Percentiles rank a stretch among this genome's conserved stretches.
Conservation (phyloP, 2,113 vertebrate genomes). For the Solenodon paradoxus region DNA sequence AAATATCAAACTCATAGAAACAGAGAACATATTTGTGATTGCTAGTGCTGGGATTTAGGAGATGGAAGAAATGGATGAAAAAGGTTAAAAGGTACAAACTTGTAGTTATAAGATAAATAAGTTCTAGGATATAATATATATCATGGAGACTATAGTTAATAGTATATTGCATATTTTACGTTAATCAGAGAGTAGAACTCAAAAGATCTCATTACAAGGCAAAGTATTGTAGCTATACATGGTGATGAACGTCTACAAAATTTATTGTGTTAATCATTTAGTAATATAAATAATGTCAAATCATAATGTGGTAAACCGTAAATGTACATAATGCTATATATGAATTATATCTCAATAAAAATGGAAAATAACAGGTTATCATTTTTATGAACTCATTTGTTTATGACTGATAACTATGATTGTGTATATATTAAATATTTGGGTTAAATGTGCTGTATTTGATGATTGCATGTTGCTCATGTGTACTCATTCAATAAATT, state of each 20-base stretch:
- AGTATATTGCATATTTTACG: background rate
- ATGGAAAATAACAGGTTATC: background rate
- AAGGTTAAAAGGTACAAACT: background rate
- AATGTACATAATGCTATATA: background rate
- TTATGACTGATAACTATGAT: background rate
- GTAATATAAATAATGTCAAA: background rate
- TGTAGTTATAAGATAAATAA: too few species aligned
- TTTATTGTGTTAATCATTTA: background rate
- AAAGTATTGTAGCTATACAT: too few species aligned
- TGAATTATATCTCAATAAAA: background rate
- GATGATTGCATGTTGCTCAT: background rate
- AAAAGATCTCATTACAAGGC: background rate
- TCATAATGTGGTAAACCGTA: background rate
- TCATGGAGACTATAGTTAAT: background rate
- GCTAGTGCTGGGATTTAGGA: background rate
- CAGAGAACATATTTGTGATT: background rate
- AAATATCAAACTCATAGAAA: too few species aligned
- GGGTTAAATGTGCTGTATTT: background rate
- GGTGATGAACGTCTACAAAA: too few species aligned
- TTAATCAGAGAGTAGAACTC: background rate
- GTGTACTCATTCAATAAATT: background rate
- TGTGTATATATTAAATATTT: background rate
- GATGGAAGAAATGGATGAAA: background rate
- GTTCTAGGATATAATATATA: too few species aligned
- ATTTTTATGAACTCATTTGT: background rate